A percentile compares a stretch with the other conserved stretches of the same genome.
These are phyloP conservation scores for Pelecanoides urinatrix DNA, from an alignment of 2,113 vertebrate species.

Conservation along the genomic window DNA sequence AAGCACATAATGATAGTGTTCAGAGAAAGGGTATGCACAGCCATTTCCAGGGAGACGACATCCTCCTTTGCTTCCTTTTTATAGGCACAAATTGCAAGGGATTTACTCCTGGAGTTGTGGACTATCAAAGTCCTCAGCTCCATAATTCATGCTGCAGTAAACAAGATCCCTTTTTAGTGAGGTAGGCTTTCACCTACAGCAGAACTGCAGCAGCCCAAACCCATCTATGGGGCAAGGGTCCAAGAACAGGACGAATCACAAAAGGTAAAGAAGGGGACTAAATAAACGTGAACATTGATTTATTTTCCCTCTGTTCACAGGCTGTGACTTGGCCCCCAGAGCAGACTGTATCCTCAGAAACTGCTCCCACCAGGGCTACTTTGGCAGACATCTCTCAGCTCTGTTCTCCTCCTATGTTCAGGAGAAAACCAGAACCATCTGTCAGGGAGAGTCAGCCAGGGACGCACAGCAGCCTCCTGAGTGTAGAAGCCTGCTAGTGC, in stretches of 20 bases:
- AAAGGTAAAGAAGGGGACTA: conserved; percentile 24
- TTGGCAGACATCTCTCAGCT: neutral
- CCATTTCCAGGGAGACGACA: neutral
- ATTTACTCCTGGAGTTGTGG: neutral
- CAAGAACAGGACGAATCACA: neutral
- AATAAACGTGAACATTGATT: conserved; percentile 71
- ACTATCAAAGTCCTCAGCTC: neutral
- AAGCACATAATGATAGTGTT: neutral
- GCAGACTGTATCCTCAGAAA: conserved; percentile 9
- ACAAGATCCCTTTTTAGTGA: neutral
- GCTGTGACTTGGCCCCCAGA: neutral
- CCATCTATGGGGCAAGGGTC: neutral
- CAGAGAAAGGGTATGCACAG: neutral
- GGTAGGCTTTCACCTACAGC: neutral
- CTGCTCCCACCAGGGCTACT: conserved; percentile 33
- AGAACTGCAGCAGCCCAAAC: neutral
- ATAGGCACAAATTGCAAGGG: neutral
- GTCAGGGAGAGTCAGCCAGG: neutral
- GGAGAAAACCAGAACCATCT: neutral
- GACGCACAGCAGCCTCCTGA: neutral
- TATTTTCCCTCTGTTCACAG: conserved; percentile 64
- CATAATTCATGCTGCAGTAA: neutral
- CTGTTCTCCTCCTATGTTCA: conserved; percentile 17
- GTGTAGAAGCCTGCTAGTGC: neutral
- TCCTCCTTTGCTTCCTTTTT: neutral